Percentiles rank a stretch among this genome's conserved stretches.
Evolutionary conservation across 2,888 invertebrate genomes (phyloP).

Genomic region (Elegia similella): DNA sequence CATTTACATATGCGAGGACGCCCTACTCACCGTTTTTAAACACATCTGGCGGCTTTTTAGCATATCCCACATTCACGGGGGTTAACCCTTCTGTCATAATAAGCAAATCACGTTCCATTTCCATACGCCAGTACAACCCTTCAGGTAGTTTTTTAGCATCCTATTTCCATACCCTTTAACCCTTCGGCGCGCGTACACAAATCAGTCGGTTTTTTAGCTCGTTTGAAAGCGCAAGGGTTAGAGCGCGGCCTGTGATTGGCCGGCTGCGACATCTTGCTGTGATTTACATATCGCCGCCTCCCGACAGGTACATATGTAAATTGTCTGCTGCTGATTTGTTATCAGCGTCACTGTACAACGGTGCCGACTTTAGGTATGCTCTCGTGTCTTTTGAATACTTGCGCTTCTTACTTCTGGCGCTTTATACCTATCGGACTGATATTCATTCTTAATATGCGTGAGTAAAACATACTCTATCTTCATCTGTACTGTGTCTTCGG

Average conservation of each 20-base stretch:
- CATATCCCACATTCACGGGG: no score
- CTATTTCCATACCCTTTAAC: slow-evolving; percentile 7
- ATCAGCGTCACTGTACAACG: slow-evolving; percentile 44
- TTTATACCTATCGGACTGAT: no score
- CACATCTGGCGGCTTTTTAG: no score
- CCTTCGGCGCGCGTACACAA: slow-evolving; percentile 20
- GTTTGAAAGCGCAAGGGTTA: slow-evolving; percentile 7
- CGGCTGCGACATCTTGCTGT: slow-evolving; percentile 21
- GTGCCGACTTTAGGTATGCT: slow-evolving; percentile 36
- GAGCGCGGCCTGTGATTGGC: slow-evolving; percentile 45
- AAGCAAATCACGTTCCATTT: background rate
- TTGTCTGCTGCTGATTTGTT: slow-evolving; percentile 28
- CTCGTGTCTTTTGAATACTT: no score
- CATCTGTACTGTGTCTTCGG: no score
- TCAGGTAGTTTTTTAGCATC: slow-evolving; percentile 1
- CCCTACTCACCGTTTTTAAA: no score
- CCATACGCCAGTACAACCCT: background rate
- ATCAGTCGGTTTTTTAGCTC: slow-evolving; percentile 5
- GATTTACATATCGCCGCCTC: slow-evolving; percentile 34
- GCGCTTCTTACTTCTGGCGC: no score
- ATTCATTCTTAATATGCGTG: no score
- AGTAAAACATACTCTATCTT: no score
- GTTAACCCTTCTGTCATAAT: background rate
- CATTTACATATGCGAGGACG: no score
- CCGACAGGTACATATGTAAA: slow-evolving; percentile 15